Percentiles rank a stretch among this genome's conserved stretches.
phyloP scores from a whole-genome alignment of 2,888 invertebrate genomes.

The Argyresthia albistria region DNA sequence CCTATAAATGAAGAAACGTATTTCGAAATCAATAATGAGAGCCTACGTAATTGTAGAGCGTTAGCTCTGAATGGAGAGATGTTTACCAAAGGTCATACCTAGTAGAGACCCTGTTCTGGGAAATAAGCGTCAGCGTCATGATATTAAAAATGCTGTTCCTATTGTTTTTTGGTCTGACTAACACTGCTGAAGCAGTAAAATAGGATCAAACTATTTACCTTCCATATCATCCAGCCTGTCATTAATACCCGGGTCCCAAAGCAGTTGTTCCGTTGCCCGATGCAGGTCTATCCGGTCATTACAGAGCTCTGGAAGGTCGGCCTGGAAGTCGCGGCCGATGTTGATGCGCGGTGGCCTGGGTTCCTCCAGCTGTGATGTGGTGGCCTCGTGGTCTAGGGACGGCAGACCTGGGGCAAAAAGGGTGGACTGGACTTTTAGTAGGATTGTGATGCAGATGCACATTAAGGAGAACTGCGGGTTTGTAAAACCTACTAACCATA shows the following conservation, averaged over 20 bases:
- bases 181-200: too few relatives aligned
- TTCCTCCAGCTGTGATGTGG: slow-evolving; percentile 44
- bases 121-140: too few relatives aligned
- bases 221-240: slow-evolving; percentile 80
- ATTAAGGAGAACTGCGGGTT: too few relatives aligned
- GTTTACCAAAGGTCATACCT: too few relatives aligned
- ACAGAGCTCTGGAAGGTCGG: slow-evolving; percentile 77
- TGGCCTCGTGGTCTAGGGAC: slow-evolving; percentile 32
- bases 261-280: slow-evolving; percentile 78
- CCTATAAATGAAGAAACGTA: too few relatives aligned
- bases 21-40: too few relatives aligned
- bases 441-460: neutral
- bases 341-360: slow-evolving; percentile 83
- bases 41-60: too few relatives aligned
- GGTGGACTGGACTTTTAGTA: neutral
- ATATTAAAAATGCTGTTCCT: too few relatives aligned
- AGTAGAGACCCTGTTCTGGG: too few relatives aligned
- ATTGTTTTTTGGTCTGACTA: too few relatives aligned
- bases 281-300: slow-evolving; percentile 63
- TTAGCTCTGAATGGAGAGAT: too few relatives aligned
- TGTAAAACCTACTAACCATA: too few relatives aligned
- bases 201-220: slow-evolving; percentile 56
- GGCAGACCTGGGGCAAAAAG: slow-evolving; percentile 22
- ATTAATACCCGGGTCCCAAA: slow-evolving; percentile 90
- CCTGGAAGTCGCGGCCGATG: slow-evolving; percentile 90